Percentiles rank a stretch among this genome's conserved stretches.
These are phyloP conservation scores for Cebus imitator DNA, from an alignment of 2,113 vertebrate species.

Conservation along the genomic window DNA sequence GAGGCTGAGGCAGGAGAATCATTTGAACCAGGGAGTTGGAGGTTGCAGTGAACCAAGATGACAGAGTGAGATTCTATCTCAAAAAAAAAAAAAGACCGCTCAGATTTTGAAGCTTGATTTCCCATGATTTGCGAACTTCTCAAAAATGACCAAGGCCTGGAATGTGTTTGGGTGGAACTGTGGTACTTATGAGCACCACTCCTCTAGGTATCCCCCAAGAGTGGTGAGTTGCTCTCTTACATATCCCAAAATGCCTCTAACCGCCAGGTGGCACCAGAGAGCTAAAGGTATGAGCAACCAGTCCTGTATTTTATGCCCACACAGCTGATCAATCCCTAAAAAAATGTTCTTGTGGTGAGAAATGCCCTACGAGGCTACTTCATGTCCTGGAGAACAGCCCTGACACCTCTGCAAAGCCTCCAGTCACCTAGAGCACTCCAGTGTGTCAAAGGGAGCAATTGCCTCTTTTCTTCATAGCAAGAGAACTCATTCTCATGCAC, in stretches of 20 bases:
- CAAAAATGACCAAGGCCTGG: background rate
- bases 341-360: background rate
- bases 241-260: background rate
- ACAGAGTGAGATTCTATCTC: no score
- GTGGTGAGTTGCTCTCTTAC: background rate
- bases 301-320: background rate
- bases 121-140: background rate
- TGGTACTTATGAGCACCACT: background rate
- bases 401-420: background rate
- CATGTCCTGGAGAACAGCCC: background rate
- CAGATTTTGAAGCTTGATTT: no score
- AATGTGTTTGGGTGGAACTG: background rate
- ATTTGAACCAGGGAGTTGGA: no score
- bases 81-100: no score
- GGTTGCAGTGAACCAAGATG: no score
- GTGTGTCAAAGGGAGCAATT: background rate
- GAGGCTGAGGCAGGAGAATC: no score
- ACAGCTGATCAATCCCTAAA: background rate
- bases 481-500: background rate
- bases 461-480: background rate
- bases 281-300: background rate
- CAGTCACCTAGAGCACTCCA: background rate
- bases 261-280: background rate
- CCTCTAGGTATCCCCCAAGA: background rate
- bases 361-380: background rate